A percentile compares a stretch with the other conserved stretches of the same genome.
These are phyloP conservation scores for Onychorhynchus coronatus DNA, from an alignment of 2,113 vertebrate species.

Conservation along the genomic window DNA sequence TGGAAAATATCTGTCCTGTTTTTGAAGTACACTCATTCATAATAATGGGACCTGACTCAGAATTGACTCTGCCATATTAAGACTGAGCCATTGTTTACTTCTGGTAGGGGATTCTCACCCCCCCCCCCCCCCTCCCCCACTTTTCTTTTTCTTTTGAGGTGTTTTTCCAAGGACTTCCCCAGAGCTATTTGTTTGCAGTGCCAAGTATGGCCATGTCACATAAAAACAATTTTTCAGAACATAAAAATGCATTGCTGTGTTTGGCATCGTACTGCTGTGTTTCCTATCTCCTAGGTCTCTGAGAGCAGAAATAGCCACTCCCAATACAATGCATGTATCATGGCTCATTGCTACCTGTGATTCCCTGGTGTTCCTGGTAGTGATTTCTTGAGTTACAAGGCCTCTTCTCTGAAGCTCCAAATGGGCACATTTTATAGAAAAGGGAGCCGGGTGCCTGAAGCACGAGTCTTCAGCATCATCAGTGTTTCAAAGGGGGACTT, in stretches of 20 bases:
- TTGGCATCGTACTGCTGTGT: not conserved
- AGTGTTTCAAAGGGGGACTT: not conserved
- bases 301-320: not conserved
- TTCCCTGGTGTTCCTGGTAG: not conserved
- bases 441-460: not conserved
- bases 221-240: not conserved
- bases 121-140: too few species aligned
- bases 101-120: not conserved
- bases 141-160: too few species aligned
- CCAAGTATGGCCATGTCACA: not conserved
- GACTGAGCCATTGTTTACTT: not conserved
- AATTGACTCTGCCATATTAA: not conserved
- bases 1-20: not conserved
- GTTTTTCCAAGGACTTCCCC: not conserved
- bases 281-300: not conserved
- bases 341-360: not conserved
- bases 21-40: not conserved
- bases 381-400: not conserved
- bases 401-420: not conserved
- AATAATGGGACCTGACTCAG: not conserved
- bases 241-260: fast-evolving
- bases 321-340: fast-evolving
- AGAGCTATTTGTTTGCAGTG: not conserved
- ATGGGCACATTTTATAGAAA: not conserved
- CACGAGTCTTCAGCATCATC: not conserved